Conservation (phyloP, 2,888 invertebrate species). For the Conus canariensis region DNA sequence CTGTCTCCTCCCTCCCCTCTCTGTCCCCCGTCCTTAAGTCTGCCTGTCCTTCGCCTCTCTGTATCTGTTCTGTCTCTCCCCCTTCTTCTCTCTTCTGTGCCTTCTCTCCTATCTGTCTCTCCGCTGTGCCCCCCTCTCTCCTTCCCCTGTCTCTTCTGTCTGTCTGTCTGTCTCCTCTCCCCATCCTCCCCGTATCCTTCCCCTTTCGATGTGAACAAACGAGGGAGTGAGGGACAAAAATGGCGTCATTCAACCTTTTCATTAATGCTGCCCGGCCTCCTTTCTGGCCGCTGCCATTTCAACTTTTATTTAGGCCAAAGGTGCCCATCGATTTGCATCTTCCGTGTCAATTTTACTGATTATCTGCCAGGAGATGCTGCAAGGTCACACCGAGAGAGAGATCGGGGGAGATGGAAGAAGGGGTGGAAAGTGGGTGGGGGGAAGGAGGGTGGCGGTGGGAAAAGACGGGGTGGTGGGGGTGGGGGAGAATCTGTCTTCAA, state of each 20-base stretch:
- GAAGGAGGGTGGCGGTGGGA: background rate
- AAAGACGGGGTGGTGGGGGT: background rate
- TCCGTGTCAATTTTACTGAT: conserved; percentile 18
- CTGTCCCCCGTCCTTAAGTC: too few relatives aligned
- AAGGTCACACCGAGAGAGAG: background rate
- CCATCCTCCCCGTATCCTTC: too few relatives aligned
- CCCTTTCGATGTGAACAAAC: background rate
- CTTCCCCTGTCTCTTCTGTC: too few relatives aligned
- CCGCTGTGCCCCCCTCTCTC: too few relatives aligned
- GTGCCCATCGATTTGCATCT: conserved; percentile 20
- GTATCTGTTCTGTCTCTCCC: background rate
- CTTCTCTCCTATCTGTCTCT: too few relatives aligned
- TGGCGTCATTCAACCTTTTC: background rate
- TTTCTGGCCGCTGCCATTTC: conserved; percentile 13
- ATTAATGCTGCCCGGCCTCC: background rate
- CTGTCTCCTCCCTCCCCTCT: too few relatives aligned
- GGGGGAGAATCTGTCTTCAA: background rate
- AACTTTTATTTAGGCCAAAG: conserved; percentile 16
- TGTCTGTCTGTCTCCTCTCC: too few relatives aligned
- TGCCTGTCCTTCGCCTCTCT: too few relatives aligned
- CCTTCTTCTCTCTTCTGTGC: background rate
- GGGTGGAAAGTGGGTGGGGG: background rate
- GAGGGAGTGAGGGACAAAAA: background rate
- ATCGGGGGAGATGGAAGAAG: background rate
- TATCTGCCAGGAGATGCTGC: background rate